phyloP scores from a whole-genome alignment of 2,113 vertebrate species.

The Neotoma lepida region DNA sequence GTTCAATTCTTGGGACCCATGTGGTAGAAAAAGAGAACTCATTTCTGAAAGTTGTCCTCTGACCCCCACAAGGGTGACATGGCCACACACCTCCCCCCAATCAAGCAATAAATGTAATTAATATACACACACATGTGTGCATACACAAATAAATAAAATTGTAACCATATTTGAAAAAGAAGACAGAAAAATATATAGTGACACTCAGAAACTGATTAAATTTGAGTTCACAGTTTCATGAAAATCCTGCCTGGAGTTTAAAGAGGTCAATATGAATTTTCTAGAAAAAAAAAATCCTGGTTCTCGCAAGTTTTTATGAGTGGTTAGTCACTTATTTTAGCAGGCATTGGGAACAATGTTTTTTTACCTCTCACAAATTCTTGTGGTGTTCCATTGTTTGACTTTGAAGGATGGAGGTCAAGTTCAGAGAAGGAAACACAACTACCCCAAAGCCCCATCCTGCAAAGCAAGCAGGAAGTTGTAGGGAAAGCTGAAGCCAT shows the following conservation, averaged over 20 bases:
- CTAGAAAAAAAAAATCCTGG: neutral
- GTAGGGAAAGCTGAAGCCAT: no score
- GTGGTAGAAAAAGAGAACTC: neutral
- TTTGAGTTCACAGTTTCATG: neutral
- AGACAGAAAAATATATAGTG: neutral
- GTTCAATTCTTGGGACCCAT: neutral
- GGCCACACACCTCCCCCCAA: no score
- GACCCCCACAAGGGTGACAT: neutral
- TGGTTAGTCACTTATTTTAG: neutral
- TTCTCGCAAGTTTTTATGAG: neutral
- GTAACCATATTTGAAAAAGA: neutral
- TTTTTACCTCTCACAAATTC: neutral
- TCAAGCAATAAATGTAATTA: neutral
- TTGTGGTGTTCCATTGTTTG: neutral
- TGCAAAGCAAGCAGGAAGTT: accelerated
- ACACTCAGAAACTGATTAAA: neutral
- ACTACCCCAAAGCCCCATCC: accelerated
- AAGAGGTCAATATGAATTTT: neutral
- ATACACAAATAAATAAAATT: neutral
- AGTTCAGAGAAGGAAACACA: neutral
- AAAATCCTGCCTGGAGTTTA: neutral
- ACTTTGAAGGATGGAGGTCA: neutral
- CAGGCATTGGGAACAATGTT: neutral
- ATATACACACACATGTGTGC: neutral
- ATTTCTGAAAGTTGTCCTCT: neutral